Percentiles rank a stretch among this genome's conserved stretches.
phyloP scores from a whole-genome alignment of 2,888 invertebrate genomes.

The Monopis laevigella region DNA sequence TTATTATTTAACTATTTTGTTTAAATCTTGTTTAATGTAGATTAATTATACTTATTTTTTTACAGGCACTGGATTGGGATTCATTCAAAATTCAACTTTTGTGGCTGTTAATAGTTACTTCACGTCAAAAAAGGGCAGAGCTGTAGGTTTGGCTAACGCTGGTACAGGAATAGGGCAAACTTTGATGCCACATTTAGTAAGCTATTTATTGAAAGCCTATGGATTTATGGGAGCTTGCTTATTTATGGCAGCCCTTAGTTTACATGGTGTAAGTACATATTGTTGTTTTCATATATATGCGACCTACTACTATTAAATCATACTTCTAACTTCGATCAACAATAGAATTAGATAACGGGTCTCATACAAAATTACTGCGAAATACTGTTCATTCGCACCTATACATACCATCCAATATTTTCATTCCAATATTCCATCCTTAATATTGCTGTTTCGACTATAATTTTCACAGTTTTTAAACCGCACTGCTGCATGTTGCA shows the following conservation, averaged over 20 bases:
- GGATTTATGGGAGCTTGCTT: slow-evolving; percentile 72
- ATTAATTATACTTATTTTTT: slow-evolving; percentile 16
- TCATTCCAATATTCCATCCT: too few species aligned
- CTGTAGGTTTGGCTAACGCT: slow-evolving; percentile 79
- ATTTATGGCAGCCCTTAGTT: slow-evolving; percentile 69
- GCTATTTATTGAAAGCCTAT: slow-evolving; percentile 70
- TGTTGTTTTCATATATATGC: too few species aligned
- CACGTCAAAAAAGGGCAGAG: slow-evolving; percentile 71
- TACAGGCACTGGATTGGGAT: slow-evolving; percentile 73
- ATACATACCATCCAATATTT: too few species aligned
- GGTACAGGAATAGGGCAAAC: slow-evolving; percentile 81
- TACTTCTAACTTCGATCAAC: too few species aligned
- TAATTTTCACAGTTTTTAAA: too few species aligned
- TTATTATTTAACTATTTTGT: too few species aligned
- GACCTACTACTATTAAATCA: too few species aligned
- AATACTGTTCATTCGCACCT: too few species aligned
- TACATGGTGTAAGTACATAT: slow-evolving; percentile 71
- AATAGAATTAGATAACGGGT: too few species aligned
- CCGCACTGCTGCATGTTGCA: too few species aligned
- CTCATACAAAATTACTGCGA: too few species aligned
- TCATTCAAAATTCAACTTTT: slow-evolving; percentile 76
- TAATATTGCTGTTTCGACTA: too few species aligned
- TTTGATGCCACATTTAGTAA: slow-evolving; percentile 76
- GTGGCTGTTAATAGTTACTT: slow-evolving; percentile 79
- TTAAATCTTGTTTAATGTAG: not conserved